A percentile compares a stretch with the other conserved stretches of the same genome.
These are phyloP conservation scores for Margaritifera margaritifera DNA, from an alignment of 2,888 invertebrate species.

Conservation along the genomic window DNA sequence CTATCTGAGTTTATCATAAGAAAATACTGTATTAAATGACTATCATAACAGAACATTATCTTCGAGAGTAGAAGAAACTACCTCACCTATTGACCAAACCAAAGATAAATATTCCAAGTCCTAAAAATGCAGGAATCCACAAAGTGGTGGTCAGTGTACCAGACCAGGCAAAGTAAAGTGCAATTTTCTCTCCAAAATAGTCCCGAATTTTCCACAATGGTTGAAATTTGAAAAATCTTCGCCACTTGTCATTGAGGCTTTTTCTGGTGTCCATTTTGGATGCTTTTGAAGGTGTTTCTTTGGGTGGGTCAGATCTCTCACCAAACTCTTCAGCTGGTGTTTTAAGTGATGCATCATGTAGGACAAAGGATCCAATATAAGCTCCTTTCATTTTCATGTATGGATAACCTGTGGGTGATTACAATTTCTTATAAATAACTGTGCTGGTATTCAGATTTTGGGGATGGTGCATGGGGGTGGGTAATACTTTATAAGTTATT, in stretches of 20 bases:
- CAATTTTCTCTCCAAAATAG: conserved; percentile 75
- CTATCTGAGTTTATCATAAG: too few species aligned
- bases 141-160: conserved; percentile 71
- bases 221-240: conserved; percentile 67
- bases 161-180: conserved; percentile 74
- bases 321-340: conserved; percentile 48
- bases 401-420: conserved; percentile 62
- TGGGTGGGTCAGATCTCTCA: conserved; percentile 15
- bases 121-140: conserved; percentile 73
- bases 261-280: conserved; percentile 48
- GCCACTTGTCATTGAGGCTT: conserved; percentile 65
- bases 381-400: conserved; percentile 70
- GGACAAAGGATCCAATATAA: conserved; percentile 69
- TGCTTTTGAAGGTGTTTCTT: conserved; percentile 14
- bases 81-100: conserved; percentile 63
- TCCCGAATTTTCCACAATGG: conserved; percentile 73
- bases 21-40: too few species aligned
- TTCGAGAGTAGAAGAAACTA: too few species aligned
- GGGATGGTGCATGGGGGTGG: too few species aligned
- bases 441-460: not conserved
- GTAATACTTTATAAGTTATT: too few species aligned
- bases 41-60: too few species aligned
- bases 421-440: not conserved
- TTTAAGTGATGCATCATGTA: conserved; percentile 71
- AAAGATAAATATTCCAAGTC: conserved; percentile 71